Evolutionary conservation across 2,113 vertebrate genomes (phyloP).

Genomic region (Saccopteryx leptura): DNA sequence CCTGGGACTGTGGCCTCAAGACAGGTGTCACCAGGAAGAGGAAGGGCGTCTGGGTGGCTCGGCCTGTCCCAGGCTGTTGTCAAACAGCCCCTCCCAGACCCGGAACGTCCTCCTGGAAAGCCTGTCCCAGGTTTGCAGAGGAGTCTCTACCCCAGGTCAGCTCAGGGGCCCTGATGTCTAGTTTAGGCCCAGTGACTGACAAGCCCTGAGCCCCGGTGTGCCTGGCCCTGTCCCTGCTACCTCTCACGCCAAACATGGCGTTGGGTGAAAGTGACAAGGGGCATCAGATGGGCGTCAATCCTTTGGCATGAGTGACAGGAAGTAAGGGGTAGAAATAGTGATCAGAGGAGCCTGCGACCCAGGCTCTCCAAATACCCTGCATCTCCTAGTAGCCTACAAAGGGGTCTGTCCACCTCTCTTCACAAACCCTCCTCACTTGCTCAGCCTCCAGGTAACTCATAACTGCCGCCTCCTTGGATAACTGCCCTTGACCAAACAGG

Average conservation of each 20-base stretch:
- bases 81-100: neutral
- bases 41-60: no score
- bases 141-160: neutral
- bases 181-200: neutral
- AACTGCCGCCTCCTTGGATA: neutral
- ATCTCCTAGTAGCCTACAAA: neutral
- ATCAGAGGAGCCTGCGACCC: neutral
- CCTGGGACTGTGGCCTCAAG: accelerated
- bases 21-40: neutral
- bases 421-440: neutral
- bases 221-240: no score
- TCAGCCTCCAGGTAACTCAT: neutral
- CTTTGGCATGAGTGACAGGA: neutral
- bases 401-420: neutral
- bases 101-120: neutral
- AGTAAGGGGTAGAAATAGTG: neutral
- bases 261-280: neutral
- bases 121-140: neutral
- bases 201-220: neutral
- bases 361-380: neutral
- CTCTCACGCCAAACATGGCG: neutral
- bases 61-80: neutral
- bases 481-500: neutral
- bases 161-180: no score
- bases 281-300: accelerated